Conservation (phyloP, 2,888 invertebrate species). For the Agonopterix subpropinquella region DNA sequence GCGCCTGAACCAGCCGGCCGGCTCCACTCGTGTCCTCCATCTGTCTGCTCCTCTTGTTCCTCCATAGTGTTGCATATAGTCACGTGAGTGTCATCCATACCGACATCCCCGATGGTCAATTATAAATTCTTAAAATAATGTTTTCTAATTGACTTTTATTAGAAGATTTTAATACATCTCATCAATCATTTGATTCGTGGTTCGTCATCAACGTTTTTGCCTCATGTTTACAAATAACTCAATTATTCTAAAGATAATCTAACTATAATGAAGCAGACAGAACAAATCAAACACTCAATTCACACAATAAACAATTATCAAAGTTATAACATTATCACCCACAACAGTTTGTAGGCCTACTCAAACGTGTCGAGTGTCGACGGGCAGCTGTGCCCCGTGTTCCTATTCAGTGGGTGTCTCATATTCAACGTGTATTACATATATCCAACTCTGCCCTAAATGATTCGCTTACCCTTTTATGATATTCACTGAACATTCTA, state of each 20-base stretch:
- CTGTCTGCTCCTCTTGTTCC: neutral
- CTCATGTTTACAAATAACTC: neutral
- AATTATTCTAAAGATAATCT: constrained; percentile 2
- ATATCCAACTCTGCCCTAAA: constrained; percentile 40
- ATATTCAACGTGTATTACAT: constrained; percentile 27
- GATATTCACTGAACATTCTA: constrained; percentile 19
- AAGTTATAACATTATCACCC: constrained; percentile 37
- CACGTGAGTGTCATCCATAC: neutral
- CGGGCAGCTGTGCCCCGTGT: constrained; percentile 35
- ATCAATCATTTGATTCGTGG: too few relatives aligned
- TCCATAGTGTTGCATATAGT: neutral
- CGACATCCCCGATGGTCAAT: too few relatives aligned
- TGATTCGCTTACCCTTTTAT: constrained; percentile 28
- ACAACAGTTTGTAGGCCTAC: constrained; percentile 38
- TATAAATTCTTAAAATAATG: too few relatives aligned
- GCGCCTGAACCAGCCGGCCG: constrained; percentile 44
- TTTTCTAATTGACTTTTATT: too few relatives aligned
- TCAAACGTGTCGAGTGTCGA: constrained; percentile 28
- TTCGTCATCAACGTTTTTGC: too few relatives aligned
- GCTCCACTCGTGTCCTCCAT: constrained; percentile 23
- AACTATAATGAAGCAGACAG: constrained; percentile 11
- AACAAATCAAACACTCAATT: constrained; percentile 19
- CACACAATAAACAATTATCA: constrained; percentile 26
- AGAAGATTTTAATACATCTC: too few relatives aligned
- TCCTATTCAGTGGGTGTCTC: constrained; percentile 34